Conservation (phyloP, 2,888 invertebrate genomes). For the Himalopsyche tibetana region DNA sequence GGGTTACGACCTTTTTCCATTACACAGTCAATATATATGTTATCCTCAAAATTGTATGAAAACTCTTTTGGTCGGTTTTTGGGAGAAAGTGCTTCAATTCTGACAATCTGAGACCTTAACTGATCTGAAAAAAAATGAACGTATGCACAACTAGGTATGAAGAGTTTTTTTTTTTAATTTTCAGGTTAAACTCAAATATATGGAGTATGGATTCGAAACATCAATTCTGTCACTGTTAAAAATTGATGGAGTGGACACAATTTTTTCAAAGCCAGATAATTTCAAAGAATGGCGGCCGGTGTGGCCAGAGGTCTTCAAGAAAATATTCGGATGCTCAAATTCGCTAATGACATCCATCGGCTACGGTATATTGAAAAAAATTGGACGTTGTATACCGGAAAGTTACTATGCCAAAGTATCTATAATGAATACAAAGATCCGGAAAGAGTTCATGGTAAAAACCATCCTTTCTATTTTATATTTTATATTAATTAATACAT, state of each 20-base stretch:
- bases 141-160: neutral
- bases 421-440: slow-evolving; percentile 77
- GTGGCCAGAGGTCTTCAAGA: slow-evolving; percentile 81
- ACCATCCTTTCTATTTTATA: no score
- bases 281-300: slow-evolving; percentile 79
- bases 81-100: no score
- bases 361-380: neutral
- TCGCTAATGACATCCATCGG: slow-evolving; percentile 72
- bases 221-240: slow-evolving; percentile 78
- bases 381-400: slow-evolving; percentile 66
- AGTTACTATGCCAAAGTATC: slow-evolving; percentile 51
- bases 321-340: slow-evolving; percentile 78
- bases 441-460: slow-evolving; percentile 78
- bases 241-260: slow-evolving; percentile 80
- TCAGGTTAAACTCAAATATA: slow-evolving; percentile 79
- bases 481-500: no score
- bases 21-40: no score
- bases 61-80: no score
- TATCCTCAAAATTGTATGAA: no score
- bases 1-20: no score
- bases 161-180: slow-evolving; percentile 46
- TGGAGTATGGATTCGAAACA: slow-evolving; percentile 81
- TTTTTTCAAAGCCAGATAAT: slow-evolving; percentile 81
- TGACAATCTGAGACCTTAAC: no score
- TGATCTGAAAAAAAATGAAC: neutral